Base-by-base conservation (phyloP, 2,113 vertebrate species). In the Emberiza fucata region DNA sequence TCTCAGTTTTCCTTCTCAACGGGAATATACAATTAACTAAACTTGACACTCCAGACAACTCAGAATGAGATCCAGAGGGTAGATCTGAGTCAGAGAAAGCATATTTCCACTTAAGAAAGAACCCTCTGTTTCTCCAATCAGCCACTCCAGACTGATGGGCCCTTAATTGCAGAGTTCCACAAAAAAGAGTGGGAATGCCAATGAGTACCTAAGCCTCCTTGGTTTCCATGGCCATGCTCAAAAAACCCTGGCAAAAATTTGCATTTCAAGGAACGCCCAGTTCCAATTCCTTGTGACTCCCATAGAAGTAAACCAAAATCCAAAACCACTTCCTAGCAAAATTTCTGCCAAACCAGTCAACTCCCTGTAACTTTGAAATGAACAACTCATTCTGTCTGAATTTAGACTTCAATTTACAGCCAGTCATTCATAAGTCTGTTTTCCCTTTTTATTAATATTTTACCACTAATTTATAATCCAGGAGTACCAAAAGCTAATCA, bases 161-260 rank as follows among this genome's bases (percentile, higher is more conserved):
- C 94, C 91, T 97, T 96, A 98, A 98, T 97, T 97, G 97, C 94
- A 94, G 81, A 75, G 91, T 70, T 86, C 87, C 75, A 91, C 86
- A 91, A 81, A 95, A 96, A 95, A 81, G 72, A 18, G 65, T 93
- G 75, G 85, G 50, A 97, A 92, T 87, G 83, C 92, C 94, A 95
- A 6, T 12, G 77, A 96, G 84, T 95, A 91, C 86, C 85, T 86
- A 96, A 90, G 83, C 68, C 90, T 90, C 64, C 88, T 82, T 33
- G 60, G 88, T 96, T 90, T 97, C 95, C 92, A 83, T 42, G 63
- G 88, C 35, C 90, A 94, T 81, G 50, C 70, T 95, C 81, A 97
- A 97, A 98, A 94, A 79, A 19, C 51, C 80, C 69, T 94, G 88
- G 92, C 77, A 96, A 94, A 96, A 94, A 95, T 94, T 76, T 95